Evolutionary conservation across 2,797 vertebrate species (phyloP), one percentile per base, ranked within the genome.

Genomic region (Leucoraja ocellata): DNA sequence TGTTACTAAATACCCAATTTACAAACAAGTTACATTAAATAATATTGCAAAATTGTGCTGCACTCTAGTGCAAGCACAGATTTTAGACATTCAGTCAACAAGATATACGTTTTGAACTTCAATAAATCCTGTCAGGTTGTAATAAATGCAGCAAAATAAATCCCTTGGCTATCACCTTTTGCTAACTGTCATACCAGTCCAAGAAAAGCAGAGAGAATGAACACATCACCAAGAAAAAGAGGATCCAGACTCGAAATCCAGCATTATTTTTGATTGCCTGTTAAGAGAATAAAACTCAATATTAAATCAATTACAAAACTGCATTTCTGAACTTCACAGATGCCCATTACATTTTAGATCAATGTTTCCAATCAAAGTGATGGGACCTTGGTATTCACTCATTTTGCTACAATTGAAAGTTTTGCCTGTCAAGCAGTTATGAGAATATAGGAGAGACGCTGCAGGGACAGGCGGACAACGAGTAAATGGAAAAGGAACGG

Each of bases 201-300:
- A 99, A 96, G 95, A 99, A 99, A 93, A 99, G 97, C 93, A 99
- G 96, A 65, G 99, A 99, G 95, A 99, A 99, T 1, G 99, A 99
- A 94, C 99, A 99, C 99, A 99, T 99, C 93, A 99, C 98, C 63
- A 99, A 97, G 96, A 99, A 99, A 96, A 99, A 99, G 0, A 99
- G 98, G 95, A 99, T 98, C 99, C 99, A 99, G 2, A 99, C 99
- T 1, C 99, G 97, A 96, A 99, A 99, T 94, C 99, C 99, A 0
- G 99, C 99, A 0, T 99, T 99, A 96, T 99, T 99, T 95, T 99
- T 98, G 94, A 99, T 99, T 46, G 99, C 99, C 99, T 99, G 94
- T 91, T 83, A 94, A 18, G 88, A 93, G 93, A 94, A 32, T 32
- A 78, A 71, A 74, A 90, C 10, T 58, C 16, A 18, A 4, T 63